Conservation (phyloP, 2,888 invertebrate species). For the Agrilus biguttatus region DNA sequence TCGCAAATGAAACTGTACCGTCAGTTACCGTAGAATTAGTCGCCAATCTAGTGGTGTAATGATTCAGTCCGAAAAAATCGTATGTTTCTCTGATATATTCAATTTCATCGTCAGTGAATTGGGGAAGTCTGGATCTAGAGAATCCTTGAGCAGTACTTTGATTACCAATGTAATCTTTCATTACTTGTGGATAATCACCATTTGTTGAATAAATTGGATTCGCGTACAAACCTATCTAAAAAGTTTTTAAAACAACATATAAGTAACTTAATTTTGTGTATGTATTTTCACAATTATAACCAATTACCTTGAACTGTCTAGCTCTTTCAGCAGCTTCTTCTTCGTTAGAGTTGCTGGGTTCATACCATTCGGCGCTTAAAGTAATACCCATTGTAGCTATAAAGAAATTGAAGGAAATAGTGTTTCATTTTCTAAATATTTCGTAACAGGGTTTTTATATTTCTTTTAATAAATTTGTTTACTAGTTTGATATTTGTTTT, state of each 20-base stretch:
- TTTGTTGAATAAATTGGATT: constrained; percentile 47
- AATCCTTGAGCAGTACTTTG: constrained; percentile 45
- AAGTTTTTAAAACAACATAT: too few species aligned
- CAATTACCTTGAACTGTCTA: constrained; percentile 11
- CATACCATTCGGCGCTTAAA: constrained; percentile 32
- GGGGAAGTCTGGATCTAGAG: constrained; percentile 44
- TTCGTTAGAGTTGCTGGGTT: constrained; percentile 24
- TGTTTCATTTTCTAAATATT: too few species aligned
- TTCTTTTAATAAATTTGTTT: too few species aligned
- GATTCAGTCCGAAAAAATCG: constrained; percentile 64
- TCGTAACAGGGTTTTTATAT: too few species aligned
- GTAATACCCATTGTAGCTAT: constrained; percentile 30
- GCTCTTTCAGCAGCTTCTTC: constrained; percentile 36
- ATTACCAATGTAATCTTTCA: constrained; percentile 42
- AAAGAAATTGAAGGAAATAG: neutral
- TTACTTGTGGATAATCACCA: constrained; percentile 52
- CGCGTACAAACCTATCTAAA: constrained; percentile 48
- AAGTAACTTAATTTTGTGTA: too few species aligned
- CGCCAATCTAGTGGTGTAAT: constrained; percentile 49
- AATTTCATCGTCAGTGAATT: constrained; percentile 45
- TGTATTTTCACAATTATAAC: too few species aligned
- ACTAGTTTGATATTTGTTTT: too few species aligned
- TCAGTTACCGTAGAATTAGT: constrained; percentile 25
- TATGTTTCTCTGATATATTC: constrained; percentile 41
- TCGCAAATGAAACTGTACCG: constrained; percentile 2